Evolutionary conservation across 1,140 invertebrate species (phyloP), one percentile per base, ranked within the genome.

Genomic region (Drosophila triauraria): DNA sequence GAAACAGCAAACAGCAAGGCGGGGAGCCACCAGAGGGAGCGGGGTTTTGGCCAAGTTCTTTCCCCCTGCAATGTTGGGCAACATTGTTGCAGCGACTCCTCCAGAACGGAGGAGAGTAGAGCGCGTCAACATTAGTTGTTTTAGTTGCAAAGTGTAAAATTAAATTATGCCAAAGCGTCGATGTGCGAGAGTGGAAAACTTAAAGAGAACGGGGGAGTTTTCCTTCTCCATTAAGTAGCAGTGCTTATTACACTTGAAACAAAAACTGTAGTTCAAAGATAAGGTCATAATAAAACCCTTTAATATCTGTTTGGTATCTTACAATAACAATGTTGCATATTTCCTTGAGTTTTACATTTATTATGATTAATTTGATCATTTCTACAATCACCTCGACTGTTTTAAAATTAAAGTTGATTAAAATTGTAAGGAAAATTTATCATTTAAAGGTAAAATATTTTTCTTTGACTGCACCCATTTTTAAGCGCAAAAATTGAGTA

Each of bases 401-500:
- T 50, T 2, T 1, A 4, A 4, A 27, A n/a, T n/a, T 27, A n/a
- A 50, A 44, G 10, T 6, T 2, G 0, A 4, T 10, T 1, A 48
- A 27, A 27, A 8, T 6, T 12, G 4, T 38, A 3, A 12, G 0
- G 30, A 17, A 32, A 12, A 32, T 4, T n/a, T 0, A 27, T n/a
- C 12, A 3, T 1, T 35, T 1, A 35, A 10, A 35, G 2, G 2
- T 2, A 23, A 13, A 4, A n/a, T 13, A 38, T 81, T 80, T 76
- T 75, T 42, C 59, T 56, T 32, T 15, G 67, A 79, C 67, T 77
- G 8, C 68, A 60, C 38, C 61, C 56, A 57, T 71, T 35, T 53
- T 75, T 68, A 63, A 82, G 82, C 82, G 46, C 80, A 80, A 80
- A 87, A 87, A 87, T 88, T 88, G 77, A 87, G 83, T 87, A 83